A percentile compares a stretch with the other conserved stretches of the same genome.
Evolutionary conservation across 2,113 vertebrate genomes (phyloP).

Genomic region (Aplodontia rufa): DNA sequence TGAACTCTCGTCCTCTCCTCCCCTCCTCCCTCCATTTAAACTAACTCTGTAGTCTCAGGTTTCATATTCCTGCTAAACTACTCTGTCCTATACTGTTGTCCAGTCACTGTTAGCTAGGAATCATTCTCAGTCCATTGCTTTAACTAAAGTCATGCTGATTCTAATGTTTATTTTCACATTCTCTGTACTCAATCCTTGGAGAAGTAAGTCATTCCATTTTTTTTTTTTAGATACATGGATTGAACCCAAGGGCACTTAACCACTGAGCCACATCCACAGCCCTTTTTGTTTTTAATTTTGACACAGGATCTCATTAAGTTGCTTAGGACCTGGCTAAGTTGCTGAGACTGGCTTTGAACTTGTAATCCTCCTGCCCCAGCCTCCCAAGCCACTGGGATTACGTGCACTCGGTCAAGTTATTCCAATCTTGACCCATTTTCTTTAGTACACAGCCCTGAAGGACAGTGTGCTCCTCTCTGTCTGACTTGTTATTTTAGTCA

Average conservation of each 20-base stretch:
- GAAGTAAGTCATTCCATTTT: not conserved
- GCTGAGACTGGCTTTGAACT: no score
- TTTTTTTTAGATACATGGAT: no score
- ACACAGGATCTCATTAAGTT: no score
- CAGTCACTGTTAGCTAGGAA: not conserved
- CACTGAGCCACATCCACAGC: no score
- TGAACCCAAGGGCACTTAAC: no score
- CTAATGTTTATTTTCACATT: not conserved
- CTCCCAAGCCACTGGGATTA: no score
- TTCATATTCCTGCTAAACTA: not conserved
- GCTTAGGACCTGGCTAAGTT: no score
- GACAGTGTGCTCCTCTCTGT: not conserved
- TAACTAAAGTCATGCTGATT: not conserved
- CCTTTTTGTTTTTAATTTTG: no score
- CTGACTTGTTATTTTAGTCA: not conserved
- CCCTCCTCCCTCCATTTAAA: no score
- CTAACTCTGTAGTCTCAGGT: not conserved
- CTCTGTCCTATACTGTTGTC: not conserved
- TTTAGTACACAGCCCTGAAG: not conserved
- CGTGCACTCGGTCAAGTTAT: no score
- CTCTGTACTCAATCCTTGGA: not conserved
- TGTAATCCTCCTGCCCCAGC: no score
- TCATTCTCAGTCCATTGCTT: not conserved
- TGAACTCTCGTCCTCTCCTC: not conserved
- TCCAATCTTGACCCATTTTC: not conserved